Evolutionary conservation across 2,888 invertebrate species (phyloP).

Genomic region (Diaperis boleti): DNA sequence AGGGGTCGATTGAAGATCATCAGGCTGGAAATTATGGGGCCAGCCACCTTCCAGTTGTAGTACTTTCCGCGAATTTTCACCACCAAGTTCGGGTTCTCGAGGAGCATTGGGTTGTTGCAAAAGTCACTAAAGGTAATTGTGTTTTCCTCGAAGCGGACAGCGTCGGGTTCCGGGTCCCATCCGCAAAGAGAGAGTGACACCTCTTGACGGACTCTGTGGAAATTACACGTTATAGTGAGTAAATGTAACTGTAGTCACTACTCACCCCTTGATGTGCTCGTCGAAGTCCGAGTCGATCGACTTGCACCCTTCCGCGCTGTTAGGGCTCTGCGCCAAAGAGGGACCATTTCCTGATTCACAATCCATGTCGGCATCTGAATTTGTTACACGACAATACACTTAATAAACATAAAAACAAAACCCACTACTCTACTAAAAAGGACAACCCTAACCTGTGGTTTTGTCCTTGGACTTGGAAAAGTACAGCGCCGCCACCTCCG

Average conservation of each 20-base stretch:
- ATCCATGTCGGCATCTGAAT: constrained; percentile 81
- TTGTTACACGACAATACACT: constrained; percentile 61
- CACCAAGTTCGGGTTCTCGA: constrained; percentile 85
- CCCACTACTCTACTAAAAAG: constrained; percentile 43
- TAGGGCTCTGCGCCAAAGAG: constrained; percentile 93
- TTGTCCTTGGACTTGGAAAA: constrained; percentile 70
- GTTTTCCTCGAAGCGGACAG: constrained; percentile 70
- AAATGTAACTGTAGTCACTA: too few species aligned
- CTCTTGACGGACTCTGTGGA: constrained; percentile 67
- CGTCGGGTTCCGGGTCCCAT: constrained; percentile 67
- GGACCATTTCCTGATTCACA: constrained; percentile 97
- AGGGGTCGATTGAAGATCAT: constrained; percentile 88
- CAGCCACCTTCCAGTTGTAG: constrained; percentile 92
- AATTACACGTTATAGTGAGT: too few species aligned
- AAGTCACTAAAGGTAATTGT: constrained; percentile 74
- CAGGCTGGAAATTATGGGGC: constrained; percentile 89
- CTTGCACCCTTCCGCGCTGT: constrained; percentile 86
- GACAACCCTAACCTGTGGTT: constrained; percentile 51
- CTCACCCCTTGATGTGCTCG: constrained; percentile 71
- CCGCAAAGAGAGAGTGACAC: constrained; percentile 86
- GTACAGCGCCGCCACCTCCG: constrained; percentile 91
- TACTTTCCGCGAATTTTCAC: constrained; percentile 89
- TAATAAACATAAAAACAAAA: constrained; percentile 43
- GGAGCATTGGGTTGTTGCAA: constrained; percentile 78
- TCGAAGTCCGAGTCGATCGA: constrained; percentile 89